Conservation (phyloP, 2,797 vertebrate species). For the Tapera naevia region DNA sequence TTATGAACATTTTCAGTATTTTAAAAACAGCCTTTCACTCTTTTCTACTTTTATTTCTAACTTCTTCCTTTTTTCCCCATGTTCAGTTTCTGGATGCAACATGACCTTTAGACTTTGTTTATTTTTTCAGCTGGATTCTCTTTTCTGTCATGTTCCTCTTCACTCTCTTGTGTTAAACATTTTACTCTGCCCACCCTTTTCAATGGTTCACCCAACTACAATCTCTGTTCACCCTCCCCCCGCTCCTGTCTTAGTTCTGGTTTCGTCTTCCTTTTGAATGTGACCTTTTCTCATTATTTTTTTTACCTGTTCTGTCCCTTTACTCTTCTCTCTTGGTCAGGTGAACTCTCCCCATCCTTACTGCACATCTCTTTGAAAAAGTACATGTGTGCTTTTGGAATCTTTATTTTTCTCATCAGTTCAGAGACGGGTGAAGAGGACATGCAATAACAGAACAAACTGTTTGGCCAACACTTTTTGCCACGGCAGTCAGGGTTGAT, state of each 20-base stretch:
- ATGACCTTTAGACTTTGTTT: neutral
- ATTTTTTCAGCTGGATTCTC: neutral
- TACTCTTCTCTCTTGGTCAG: neutral
- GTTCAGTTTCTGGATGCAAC: neutral
- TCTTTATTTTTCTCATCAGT: neutral
- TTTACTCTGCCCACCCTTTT: neutral
- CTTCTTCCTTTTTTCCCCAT: neutral
- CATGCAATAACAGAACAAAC: neutral
- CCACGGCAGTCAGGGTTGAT: neutral
- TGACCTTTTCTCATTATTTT: neutral
- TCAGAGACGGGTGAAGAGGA: neutral
- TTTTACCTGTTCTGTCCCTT: neutral
- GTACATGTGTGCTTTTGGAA: neutral
- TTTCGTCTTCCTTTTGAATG: neutral
- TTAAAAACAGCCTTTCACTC: neutral
- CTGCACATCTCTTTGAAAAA: neutral
- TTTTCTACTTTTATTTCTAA: neutral
- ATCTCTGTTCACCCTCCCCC: neutral
- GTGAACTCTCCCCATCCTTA: neutral
- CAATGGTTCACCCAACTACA: neutral
- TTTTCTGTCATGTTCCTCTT: neutral
- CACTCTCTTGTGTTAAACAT: neutral
- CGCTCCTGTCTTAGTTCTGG: neutral
- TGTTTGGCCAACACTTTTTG: neutral
- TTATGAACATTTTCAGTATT: neutral